Evolutionary conservation across 2,797 vertebrate species (phyloP), one percentile per base, ranked within the genome.

Genomic region (Scomberomorus guttatus): DNA sequence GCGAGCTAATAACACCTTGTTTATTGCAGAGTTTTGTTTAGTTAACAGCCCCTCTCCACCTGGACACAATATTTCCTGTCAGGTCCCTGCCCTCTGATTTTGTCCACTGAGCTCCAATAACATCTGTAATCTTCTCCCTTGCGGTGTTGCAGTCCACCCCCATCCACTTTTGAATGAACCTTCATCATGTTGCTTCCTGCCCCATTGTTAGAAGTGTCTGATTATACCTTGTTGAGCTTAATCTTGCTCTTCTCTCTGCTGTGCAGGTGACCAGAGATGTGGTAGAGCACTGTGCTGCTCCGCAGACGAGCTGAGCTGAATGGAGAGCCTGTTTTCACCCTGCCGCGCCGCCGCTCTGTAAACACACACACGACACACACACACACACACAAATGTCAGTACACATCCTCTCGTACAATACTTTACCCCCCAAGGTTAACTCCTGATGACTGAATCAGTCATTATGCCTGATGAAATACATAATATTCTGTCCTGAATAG

Each of bases 181-280:
- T 63, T 39, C 39, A 39, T 54, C 61, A 22, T 34, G 24, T 2
- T 57, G 51, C 56, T 50, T 66, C 55, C 48, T 18, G 22, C 13
- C 29, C 78, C 6, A 3, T n/a, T 50, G 32, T 57, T 65, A 63
- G 59, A 61, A 57, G 69, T 62, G 64, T 55, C 5, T 5, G 63
- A 58, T 63, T 71, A 59, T 96, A 99, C 98, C 89, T 99, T 99
- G 94, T 99, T 99, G 91, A 99, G 96, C 94, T 99, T 99, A 92
- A 99, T 93, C 94, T 99, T 99, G 95, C 97, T 97, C 93, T 97
- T 98, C 90, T 99, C 96, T 93, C 96, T 95, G 94, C 95, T 97
- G 94, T 99, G 97, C 76, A 99, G 96, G 90, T 99, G 98, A 82
- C 98, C 98, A 42, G 98, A 99, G 90, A 99, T 98, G 92, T 99